Percentiles rank a stretch among this genome's conserved stretches.
These are phyloP conservation scores for Sussaba pulchella DNA, from an alignment of 2,888 invertebrate genomes.

Conservation along the genomic window DNA sequence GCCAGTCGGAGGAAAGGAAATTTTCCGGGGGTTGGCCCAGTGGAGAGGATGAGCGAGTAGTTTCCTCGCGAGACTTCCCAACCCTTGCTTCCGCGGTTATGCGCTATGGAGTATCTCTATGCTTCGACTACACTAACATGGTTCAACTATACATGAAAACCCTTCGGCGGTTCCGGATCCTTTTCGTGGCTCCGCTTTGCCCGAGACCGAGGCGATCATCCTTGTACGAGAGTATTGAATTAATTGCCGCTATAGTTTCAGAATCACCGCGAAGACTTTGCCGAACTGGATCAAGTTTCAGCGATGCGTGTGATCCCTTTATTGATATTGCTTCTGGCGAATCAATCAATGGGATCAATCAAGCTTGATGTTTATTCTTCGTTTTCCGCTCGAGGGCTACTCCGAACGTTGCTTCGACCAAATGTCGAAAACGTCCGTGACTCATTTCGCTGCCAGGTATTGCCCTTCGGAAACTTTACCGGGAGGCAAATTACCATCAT, in stretches of 20 bases:
- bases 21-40: slow-evolving; percentile 29
- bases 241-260: slow-evolving; percentile 43
- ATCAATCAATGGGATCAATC: slow-evolving; percentile 34
- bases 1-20: slow-evolving; percentile 26
- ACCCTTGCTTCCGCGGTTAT: slow-evolving; percentile 28
- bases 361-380: slow-evolving; percentile 25
- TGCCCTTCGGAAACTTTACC: neutral
- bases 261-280: slow-evolving; percentile 11
- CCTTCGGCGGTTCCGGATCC: slow-evolving; percentile 47
- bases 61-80: slow-evolving; percentile 46
- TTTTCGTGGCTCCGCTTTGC: slow-evolving; percentile 38
- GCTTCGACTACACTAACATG: slow-evolving; percentile 42
- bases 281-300: slow-evolving; percentile 2
- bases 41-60: slow-evolving; percentile 50
- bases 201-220: slow-evolving; percentile 30
- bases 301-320: slow-evolving; percentile 1
- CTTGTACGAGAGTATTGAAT: slow-evolving; percentile 53
- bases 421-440: neutral
- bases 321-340: slow-evolving; percentile 28
- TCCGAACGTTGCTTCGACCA: neutral
- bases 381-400: neutral
- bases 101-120: slow-evolving; percentile 37
- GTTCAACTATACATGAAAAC: slow-evolving; percentile 44
- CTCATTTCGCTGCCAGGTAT: neutral
- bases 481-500: neutral